These are phyloP conservation scores for Cheilinus undulatus DNA, from an alignment of 2,113 vertebrate species.

Conservation along the genomic window DNA sequence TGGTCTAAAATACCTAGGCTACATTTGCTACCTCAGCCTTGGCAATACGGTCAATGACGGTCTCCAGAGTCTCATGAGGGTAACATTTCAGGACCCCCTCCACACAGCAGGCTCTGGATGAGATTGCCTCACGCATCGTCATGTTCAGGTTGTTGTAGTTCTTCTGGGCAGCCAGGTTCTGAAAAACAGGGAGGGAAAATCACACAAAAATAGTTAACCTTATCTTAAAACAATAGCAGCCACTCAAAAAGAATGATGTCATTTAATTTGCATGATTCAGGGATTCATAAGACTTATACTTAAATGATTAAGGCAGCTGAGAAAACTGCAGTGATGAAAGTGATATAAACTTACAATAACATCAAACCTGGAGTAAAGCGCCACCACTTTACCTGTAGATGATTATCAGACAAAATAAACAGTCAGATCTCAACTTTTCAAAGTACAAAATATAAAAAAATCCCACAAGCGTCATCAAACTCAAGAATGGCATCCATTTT, in stretches of 20 bases:
- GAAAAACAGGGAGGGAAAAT: not conserved
- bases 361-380: slow-evolving; percentile 95
- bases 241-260: no score
- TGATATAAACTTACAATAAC: slow-evolving; percentile 90
- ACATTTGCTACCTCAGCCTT: slow-evolving; percentile 87
- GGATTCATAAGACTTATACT: no score
- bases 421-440: not conserved
- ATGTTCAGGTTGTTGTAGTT: slow-evolving; percentile 95
- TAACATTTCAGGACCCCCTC: slow-evolving; percentile 96
- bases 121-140: slow-evolving; percentile 88
- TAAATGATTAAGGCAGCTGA: not conserved
- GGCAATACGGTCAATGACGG: slow-evolving; percentile 91
- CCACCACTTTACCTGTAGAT: slow-evolving; percentile 90
- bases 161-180: slow-evolving; percentile 94
- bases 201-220: no score
- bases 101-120: slow-evolving; percentile 83
- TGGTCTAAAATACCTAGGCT: no score
- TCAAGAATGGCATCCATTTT: no score
- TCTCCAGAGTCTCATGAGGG: slow-evolving; percentile 90
- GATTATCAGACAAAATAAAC: not conserved
- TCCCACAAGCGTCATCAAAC: no score
- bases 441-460: no score
- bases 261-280: no score
- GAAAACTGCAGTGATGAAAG: not conserved
- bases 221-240: no score